Conservation (phyloP, 2,888 invertebrate species). For the Erebia epiphron region DNA sequence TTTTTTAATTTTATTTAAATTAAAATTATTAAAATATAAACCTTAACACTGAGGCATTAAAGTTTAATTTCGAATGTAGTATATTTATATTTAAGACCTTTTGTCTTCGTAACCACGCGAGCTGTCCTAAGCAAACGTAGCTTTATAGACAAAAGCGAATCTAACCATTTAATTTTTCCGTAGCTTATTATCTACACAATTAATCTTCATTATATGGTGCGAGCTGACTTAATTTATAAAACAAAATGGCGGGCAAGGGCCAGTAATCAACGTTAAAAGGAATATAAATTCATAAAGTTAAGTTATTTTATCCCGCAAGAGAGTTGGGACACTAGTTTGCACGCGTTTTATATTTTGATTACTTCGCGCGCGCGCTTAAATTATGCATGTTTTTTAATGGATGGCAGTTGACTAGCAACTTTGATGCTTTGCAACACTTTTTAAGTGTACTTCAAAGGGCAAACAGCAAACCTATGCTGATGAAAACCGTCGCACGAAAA, state of each 20-base stretch:
- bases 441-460: not conserved
- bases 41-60: no score
- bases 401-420: not conserved
- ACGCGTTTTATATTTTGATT: conserved; percentile 6
- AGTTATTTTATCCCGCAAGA: not conserved
- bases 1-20: no score
- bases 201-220: not conserved
- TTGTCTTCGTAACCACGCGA: no score
- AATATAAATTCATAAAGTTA: not conserved
- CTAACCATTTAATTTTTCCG: not conserved
- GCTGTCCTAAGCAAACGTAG: no score
- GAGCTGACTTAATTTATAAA: not conserved
- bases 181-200: not conserved
- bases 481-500: no score
- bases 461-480: no score
- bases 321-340: not conserved
- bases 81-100: no score
- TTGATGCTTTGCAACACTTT: not conserved
- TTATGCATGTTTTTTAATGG: conserved; percentile 4
- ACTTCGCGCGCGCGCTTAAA: not conserved
- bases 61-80: no score
- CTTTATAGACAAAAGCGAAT: not conserved
- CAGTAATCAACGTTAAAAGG: not conserved
- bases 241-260: not conserved
- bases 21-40: no score